Percentiles rank a stretch among this genome's conserved stretches.
Evolutionary conservation across 2,888 invertebrate genomes (phyloP).

Genomic region (Xestobium rufovillosum): DNA sequence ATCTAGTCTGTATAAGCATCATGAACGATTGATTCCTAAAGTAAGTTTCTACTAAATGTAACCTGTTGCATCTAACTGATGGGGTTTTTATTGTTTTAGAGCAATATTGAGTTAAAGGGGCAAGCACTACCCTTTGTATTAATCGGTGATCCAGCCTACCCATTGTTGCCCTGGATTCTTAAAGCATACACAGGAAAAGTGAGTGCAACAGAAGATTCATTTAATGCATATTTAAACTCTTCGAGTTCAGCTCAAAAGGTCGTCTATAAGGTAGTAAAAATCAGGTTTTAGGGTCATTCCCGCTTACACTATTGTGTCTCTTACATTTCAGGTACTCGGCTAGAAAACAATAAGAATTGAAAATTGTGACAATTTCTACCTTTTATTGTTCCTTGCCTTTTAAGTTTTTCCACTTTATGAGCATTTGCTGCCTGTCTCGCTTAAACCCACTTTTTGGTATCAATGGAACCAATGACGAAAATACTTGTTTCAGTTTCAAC

Average conservation of each 20-base stretch:
- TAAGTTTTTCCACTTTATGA: conserved; percentile 5
- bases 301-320: conserved; percentile 3
- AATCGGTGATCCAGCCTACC: conserved; percentile 12
- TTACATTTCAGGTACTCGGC: conserved; percentile 7
- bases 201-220: too few species aligned
- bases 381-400: conserved; percentile 1
- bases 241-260: conserved; percentile 3
- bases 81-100: conserved; percentile 6
- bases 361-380: conserved; percentile 3
- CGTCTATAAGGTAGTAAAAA: conserved; percentile 4
- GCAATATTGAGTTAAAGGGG: conserved; percentile 12
- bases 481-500: background rate
- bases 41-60: conserved; percentile 4
- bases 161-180: conserved; percentile 24
- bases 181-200: conserved; percentile 21
- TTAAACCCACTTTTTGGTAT: background rate
- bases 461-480: background rate
- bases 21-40: background rate
- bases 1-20: conserved; percentile 15
- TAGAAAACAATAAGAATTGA: conserved; percentile 3
- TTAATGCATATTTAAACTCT: too few species aligned
- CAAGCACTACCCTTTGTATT: conserved; percentile 19
- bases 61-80: conserved; percentile 5
- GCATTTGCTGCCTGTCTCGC: conserved; percentile 3
- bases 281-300: conserved; percentile 1